Base-by-base conservation (phyloP, 2,888 invertebrate species). In the Drosophila monieri region DNA sequence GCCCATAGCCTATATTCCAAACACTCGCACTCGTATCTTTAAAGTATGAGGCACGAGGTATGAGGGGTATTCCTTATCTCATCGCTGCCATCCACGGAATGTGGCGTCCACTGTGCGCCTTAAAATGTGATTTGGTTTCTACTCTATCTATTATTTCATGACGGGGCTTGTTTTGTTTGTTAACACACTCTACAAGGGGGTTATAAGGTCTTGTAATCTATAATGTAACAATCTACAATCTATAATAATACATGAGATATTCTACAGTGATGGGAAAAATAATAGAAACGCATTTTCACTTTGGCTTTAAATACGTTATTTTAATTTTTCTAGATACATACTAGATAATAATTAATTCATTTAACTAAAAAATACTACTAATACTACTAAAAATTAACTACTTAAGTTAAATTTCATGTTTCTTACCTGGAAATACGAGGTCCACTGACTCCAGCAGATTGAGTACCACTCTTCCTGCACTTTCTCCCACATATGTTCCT, bases 51-150 rank as follows among this genome's bases (percentile, higher is more conserved):
- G 27, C 0, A 27, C 9, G 27, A 3, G 23, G 3, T 35, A 5
- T 15, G 21, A 44, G 30, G n/a, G 32, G 44, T 53, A 25, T 41
- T 35, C 56, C 49, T 41, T 85, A 79, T 79, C 81, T 60, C 43
- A 51, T 5, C 67, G 73, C 43, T 10, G 15, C 32, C 65, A 48
- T 55, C 56, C 56, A 32, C 14, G 46, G 57, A 69, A 57, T 39
- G 30, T 47, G 43, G 6, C 47, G 6, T 35, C 35, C 51, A 79
- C 51, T 73, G 68, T 64, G 49, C 49, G 55, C 21, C 53, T 68
- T 53, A 49, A 68, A 46, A 32, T 54, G 14, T 15, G 25, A 46
- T 15, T 49, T 14, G 21, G 9, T 9, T 23, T 52, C 15, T 12
- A 9, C 12, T 12, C 9, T 46, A 32, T 32, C 32, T 12, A 12